phyloP scores from a whole-genome alignment of 2,888 invertebrate genomes.

The Glaucopsyche alexis region DNA sequence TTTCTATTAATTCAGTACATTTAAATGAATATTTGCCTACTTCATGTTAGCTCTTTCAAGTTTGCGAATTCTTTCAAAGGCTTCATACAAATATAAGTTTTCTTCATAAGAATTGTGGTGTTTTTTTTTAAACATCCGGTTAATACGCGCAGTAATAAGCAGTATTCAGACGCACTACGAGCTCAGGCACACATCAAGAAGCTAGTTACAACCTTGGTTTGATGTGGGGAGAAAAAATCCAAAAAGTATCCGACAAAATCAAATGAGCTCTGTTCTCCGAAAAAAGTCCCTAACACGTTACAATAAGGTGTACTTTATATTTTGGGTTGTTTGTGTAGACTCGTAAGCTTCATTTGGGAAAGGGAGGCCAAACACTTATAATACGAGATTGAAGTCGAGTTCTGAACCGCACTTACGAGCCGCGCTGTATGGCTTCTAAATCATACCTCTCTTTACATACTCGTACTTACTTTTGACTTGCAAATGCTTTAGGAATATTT shows the following conservation, averaged over 20 bases:
- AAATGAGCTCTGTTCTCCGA: background rate
- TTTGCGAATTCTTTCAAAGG: background rate
- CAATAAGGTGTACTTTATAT: background rate
- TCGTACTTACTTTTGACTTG: slow-evolving; percentile 18
- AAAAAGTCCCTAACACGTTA: background rate
- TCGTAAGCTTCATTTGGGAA: slow-evolving; percentile 72
- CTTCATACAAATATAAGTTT: slow-evolving; percentile 10
- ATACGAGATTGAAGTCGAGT: slow-evolving; percentile 74
- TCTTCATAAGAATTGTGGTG: background rate
- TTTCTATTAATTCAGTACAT: background rate
- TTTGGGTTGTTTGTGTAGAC: slow-evolving; percentile 47
- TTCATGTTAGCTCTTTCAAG: slow-evolving; percentile 50
- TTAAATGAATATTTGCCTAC: slow-evolving; percentile 2
- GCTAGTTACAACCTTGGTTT: slow-evolving; percentile 12
- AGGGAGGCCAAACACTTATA: slow-evolving; percentile 75
- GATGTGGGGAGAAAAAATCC: slow-evolving; percentile 4
- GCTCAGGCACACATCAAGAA: background rate
- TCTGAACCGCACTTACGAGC: slow-evolving; percentile 40
- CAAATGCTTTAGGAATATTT: background rate
- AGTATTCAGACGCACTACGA: background rate
- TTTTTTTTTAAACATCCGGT: slow-evolving; percentile 3
- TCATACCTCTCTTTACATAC: slow-evolving; percentile 21
- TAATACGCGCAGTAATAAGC: background rate
- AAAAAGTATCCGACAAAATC: slow-evolving; percentile 17
- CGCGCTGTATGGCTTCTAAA: slow-evolving; percentile 40